Base-by-base conservation (phyloP, 2,888 invertebrate genomes). In the Acleris holmiana region DNA sequence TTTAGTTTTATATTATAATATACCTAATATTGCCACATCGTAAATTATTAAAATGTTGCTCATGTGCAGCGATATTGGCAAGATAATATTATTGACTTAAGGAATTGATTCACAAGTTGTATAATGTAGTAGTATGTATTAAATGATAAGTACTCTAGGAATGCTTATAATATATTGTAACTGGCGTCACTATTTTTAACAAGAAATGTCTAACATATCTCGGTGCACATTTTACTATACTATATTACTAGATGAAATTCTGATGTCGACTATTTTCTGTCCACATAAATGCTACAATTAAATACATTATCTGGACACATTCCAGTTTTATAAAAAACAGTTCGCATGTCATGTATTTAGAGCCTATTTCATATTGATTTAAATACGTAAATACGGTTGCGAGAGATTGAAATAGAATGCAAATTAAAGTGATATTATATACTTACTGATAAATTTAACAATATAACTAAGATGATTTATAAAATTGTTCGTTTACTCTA, bases 51-150 rank as follows among this genome's bases (percentile, higher is more conserved):
- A 35, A 35, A 35, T 35, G 35, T 35, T 35, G 35, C 13, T 35
- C 35, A 35, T 13, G 35, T 35, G 35, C 13, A 35, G 35, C 35
- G 35, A 35, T 13, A n/a, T 25, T 18, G 23, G 25, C 10, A 47
- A 18, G 23, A 47, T 58, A 25, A 47, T 70, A 75, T 75, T 77
- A 80, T 80, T 76, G 81, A 81, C 75, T 77, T 75, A 86, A 82
- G 88, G 88, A 86, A 86, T 86, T 86, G 86, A 86, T 83, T 76
- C 57, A 58, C 40, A 76, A 77, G 72, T 71, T 73, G 35, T 13
- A 35, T 67, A 70, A 70, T 71, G 72, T 70, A 67, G 69, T 67
- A 57, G 61, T 69, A 62, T 66, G 62, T 50, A 51, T 50, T n/a
- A 25, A 58, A 53, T 63, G 35, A 35, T n/a, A 17, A 25, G 47